Base-by-base conservation (phyloP, 1,140 invertebrate species). In the Leucophenga varia region DNA sequence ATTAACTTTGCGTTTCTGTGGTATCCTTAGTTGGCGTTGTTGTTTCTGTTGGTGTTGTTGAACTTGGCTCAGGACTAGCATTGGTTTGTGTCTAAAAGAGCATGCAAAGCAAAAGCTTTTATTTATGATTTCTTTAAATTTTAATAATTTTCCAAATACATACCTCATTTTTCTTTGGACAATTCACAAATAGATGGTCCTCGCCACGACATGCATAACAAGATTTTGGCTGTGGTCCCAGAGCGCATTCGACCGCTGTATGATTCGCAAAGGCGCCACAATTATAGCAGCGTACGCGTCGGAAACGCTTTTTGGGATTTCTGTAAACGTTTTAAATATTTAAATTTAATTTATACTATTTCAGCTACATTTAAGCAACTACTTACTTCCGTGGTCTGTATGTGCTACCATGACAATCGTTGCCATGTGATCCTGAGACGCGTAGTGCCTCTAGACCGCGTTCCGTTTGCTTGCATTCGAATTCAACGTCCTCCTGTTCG, bases 191-290 rank as follows among this genome's bases (percentile, higher is more conserved):
- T 14, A 93, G 81, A 77, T 94, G 91, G 52, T 88, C 88, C 55
- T 86, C 84, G 44, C 86, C 85, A 73, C 91, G 91, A 76, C 91
- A 94, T 70, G 86, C 84, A 75, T 94, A 90, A 75, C 91, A 94
- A 59, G 89, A 80, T 78, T 93, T 94, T 60, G 91, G 90, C 77
- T 91, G 85, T 44, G 91, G 90, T 12, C 88, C 90, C 68, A 89
- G 78, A 46, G 82, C 84, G 74, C 91, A 94, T 74, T 92, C 91
- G 32, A 89, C 86, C 17, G 91, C 91, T 67, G 93, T 88, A 75
- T 94, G 91, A 76, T 92, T 93, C 20, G 89, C 87, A 72, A 93
- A 91, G 74, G 93, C 90, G 5, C 91, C 91, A 70, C 91, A 93
- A 72, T 94, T 93, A 76, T 93, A 94, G 76, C 90, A 93, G 64